Evolutionary conservation across 1,140 invertebrate species (phyloP), one percentile per base, ranked within the genome.

Genomic region (Drosophila rufa): DNA sequence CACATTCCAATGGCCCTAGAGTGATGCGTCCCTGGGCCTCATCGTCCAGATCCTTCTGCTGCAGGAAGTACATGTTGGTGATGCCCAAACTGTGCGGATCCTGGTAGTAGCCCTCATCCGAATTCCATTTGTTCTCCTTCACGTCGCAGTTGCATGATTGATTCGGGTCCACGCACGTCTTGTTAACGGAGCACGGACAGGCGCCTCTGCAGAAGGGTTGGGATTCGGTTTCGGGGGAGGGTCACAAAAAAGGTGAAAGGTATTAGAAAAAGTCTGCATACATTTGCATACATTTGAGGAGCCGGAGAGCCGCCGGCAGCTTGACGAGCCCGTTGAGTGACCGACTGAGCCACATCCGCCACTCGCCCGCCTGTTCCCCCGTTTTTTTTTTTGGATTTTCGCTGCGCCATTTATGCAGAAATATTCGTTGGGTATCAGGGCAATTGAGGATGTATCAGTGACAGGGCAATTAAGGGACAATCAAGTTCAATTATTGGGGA

Each of bases 141-240:
- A 96, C 95, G 79, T 96, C 95, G 92, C 98, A 99, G 86, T 98
- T 98, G 92, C 98, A 99, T 53, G 96, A 96, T 80, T 97, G 94
- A 53, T 95, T 95, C 22, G 95, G 94, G 91, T 96, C 96, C 15
- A 96, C 95, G 93, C 97, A 98, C 15, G 96, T 96, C 87, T 95
- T 95, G 80, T 96, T 97, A 56, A 96, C 95, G 92, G 95, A 94
- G 91, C 95, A 95, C 12, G 94, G 94, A 83, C 95, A 96, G 70
- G 95, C 95, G 42, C 95, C 95, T 93, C 95, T 96, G 87, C 51
- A 47, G 25, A 57, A 50, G 58, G 55, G 48, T 68, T 67, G 19
- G 2, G 14, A 30, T 67, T 47, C 40, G 61, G 47, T 38, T 70
- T 70, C 14, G 4, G n/a, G 15, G 36, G 4, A 27, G 68, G 36